Base-by-base conservation (phyloP, 2,113 vertebrate species). In the Corythaeola cristata region DNA sequence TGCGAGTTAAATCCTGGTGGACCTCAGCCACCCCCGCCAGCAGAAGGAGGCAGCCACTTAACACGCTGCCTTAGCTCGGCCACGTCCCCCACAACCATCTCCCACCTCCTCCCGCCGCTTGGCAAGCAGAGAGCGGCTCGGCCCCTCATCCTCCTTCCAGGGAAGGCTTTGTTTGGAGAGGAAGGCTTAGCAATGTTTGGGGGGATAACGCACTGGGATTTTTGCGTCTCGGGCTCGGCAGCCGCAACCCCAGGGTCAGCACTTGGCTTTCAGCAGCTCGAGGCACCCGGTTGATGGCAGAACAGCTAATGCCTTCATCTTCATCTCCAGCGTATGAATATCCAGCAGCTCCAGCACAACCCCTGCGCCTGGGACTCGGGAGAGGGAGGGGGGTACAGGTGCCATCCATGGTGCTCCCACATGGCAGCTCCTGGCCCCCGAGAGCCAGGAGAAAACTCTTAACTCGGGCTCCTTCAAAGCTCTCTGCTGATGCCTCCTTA, bases 291-390 rank as follows among this genome's bases (percentile, higher is more conserved):
- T 21, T 24, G 78, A 27, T n/a, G 68, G n/a, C 12, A 2, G 11
- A 35, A 14, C 2, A 11, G 44, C 39, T 19, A 26, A 58, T 1
- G 13, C 30, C 49, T 55, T 71, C 72, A 20, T 33, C 49, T 55
- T 71, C 72, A 20, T 33, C 45, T 62, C 13, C 0, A 17, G 1
- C 0, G 2, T 2, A 12, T 10, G 67, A 37, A 53, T 22, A 21
- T 26, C n/a, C 74, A 71, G 39, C 88, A 75, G 73, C 26, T 75
- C 84, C 50, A 8, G 49, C 39, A 14, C 23, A 9, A 63, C 9
- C 28, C 5, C 33, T 9, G 28, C 0, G 0, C 50, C 8, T 9
- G 10, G 19, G 19, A 77, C 32, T 16, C 53, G n/a, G 41, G 16
- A 4, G 2, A n/a, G 50, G 26, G 32, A 10, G 22, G 14, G 8